Base-by-base conservation (phyloP, 2,888 invertebrate genomes). In the Andrena camellia region DNA sequence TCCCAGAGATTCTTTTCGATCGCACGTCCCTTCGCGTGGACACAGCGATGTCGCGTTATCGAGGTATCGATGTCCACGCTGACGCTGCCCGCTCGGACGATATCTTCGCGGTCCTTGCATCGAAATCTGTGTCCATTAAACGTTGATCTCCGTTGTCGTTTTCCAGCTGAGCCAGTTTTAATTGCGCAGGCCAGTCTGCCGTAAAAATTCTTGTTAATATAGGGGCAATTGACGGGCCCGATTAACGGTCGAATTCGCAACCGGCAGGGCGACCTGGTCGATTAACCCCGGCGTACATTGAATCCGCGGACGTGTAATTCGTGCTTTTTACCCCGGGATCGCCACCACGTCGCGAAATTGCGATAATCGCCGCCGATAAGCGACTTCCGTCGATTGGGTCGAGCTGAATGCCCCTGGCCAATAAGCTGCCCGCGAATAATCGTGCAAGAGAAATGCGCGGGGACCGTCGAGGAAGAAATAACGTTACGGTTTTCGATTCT, bases 131-230 rank as follows among this genome's bases (percentile, higher is more conserved):
- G 7, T 23, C 35, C 76, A 83, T 83, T 83, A 74, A 83, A 66
- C 73, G 69, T 57, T 83, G 73, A 70, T 78, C 72, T 59, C 78
- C 20, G 73, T 67, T 83, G 78, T 83, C 83, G 78, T 83, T 83
- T 83, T 78, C 83, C 83, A 77, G 78, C 72, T 78, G 69, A 83
- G 73, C 78, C 83, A 83, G 70, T 83, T 83, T 83, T 83, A 83
- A 83, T 83, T 83, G 83, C 78, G 62, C 78, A 50, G 35, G 13
- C 50, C 54, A 7, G 48, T 57, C 62, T 52, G 50, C 54, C 78
- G 35, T 72, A 83, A 76, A 83, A 76, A 84, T 79, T 83, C 83
- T 71, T 79, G 84, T 77, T 80, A 84, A 84, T 84, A 73, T 73
- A 84, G 76, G 72, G 72, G 70, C 75, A 84, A 84, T 80, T 80